Evolutionary conservation across 2,797 vertebrate species (phyloP).

Genomic region (Hemitrygon akajei): DNA sequence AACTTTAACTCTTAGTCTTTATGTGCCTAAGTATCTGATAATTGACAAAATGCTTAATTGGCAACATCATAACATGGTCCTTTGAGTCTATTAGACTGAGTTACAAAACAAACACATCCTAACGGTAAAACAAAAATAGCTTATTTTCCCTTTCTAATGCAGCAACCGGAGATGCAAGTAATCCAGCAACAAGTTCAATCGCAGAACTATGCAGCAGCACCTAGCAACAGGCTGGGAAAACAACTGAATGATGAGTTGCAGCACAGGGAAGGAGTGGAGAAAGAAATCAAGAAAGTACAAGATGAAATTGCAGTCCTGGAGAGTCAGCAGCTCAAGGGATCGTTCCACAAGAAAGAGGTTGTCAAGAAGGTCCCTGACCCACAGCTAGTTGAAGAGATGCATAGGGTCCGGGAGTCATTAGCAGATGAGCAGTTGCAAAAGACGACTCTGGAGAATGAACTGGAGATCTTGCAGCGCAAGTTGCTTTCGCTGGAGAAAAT

Average conservation of each 20-base stretch:
- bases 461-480: slow-evolving; percentile 69
- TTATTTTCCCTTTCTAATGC: slow-evolving; percentile 28
- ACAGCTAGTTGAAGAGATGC: slow-evolving; percentile 77
- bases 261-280: slow-evolving; percentile 80
- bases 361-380: slow-evolving; percentile 88
- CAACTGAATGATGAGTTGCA: slow-evolving; percentile 81
- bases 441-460: slow-evolving; percentile 72
- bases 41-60: not conserved
- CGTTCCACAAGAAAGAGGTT: slow-evolving; percentile 78
- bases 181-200: slow-evolving; percentile 56
- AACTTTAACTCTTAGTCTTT: too few relatives aligned
- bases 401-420: slow-evolving; percentile 75
- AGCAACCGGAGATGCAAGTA: slow-evolving; percentile 72
- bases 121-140: not conserved
- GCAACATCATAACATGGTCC: not conserved
- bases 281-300: slow-evolving; percentile 73
- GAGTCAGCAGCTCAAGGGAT: slow-evolving; percentile 79
- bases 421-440: slow-evolving; percentile 79
- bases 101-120: not conserved
- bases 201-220: slow-evolving; percentile 49
- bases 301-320: slow-evolving; percentile 79
- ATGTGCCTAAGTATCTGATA: not conserved
- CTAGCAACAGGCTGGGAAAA: slow-evolving; percentile 76
- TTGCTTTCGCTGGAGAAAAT: slow-evolving; percentile 72
- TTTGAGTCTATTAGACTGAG: not conserved